These are phyloP conservation scores for Conopomorpha cramerella DNA, from an alignment of 1,140 invertebrate species.

Conservation along the genomic window DNA sequence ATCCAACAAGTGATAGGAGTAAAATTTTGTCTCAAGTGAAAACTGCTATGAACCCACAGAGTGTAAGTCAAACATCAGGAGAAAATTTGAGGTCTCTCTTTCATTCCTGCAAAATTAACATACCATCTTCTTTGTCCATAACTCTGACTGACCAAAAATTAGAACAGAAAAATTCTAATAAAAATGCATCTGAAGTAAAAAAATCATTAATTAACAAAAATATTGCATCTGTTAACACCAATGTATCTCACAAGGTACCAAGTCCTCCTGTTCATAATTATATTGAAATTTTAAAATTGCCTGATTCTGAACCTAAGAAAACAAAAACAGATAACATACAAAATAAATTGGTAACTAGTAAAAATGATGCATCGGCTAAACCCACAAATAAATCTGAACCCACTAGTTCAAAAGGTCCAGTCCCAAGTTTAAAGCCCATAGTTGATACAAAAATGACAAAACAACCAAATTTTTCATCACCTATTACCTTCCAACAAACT, in stretches of 20 bases:
- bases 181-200: constrained; percentile 28
- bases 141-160: constrained; percentile 61
- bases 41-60: constrained; percentile 24
- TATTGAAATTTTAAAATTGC: constrained; percentile 65
- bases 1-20: constrained; percentile 44
- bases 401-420: constrained; percentile 45
- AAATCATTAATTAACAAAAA: constrained; percentile 43
- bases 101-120: constrained; percentile 64
- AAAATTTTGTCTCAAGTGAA: constrained; percentile 51
- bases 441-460: constrained; percentile 49
- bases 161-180: constrained; percentile 26
- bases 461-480: constrained; percentile 30
- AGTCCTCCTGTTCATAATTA: constrained; percentile 63
- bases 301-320: constrained; percentile 48
- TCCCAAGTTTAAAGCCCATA: constrained; percentile 58
- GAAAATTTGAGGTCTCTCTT: constrained; percentile 61
- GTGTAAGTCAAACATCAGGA: constrained; percentile 26
- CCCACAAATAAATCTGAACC: constrained; percentile 32
- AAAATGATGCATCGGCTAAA: constrained; percentile 16
- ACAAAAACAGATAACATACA: not conserved
- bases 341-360: constrained; percentile 19
- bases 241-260: constrained; percentile 36
- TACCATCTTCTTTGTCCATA: constrained; percentile 64
- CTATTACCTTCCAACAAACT: constrained; percentile 58
- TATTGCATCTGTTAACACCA: constrained; percentile 20